phyloP scores from a whole-genome alignment of 2,113 vertebrate genomes.

The Syngnathoides biaculeatus region DNA sequence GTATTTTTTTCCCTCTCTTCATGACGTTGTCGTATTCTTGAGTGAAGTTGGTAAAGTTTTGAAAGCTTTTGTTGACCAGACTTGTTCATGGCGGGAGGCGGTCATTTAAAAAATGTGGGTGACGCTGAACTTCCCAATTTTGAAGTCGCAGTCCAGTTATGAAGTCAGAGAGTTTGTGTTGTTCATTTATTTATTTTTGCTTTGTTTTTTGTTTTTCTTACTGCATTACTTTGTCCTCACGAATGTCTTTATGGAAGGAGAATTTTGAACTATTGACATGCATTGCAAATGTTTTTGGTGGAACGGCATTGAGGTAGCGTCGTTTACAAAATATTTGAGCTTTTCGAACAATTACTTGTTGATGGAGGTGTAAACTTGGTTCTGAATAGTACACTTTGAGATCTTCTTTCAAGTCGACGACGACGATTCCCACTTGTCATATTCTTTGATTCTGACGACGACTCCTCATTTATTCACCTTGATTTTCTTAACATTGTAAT shows the following conservation, averaged over 20 bases:
- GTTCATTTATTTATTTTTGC: background rate
- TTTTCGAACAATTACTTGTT: too few relatives aligned
- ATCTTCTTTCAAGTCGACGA: too few relatives aligned
- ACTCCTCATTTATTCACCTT: too few relatives aligned
- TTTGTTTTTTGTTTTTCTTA: background rate
- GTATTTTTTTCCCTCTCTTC: background rate
- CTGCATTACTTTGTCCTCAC: background rate
- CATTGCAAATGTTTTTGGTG: background rate
- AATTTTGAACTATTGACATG: background rate
- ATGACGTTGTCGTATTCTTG: background rate
- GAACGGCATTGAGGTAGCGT: background rate
- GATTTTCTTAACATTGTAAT: too few relatives aligned
- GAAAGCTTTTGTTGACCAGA: too few relatives aligned
- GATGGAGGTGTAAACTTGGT: too few relatives aligned
- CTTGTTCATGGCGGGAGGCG: background rate
- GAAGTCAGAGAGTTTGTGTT: background rate
- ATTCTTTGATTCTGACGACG: too few relatives aligned
- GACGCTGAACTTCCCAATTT: too few relatives aligned
- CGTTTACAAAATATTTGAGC: too few relatives aligned
- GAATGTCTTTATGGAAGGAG: background rate
- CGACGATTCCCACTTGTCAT: too few relatives aligned
- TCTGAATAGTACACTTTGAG: too few relatives aligned
- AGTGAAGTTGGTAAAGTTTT: background rate
- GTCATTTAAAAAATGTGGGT: background rate
- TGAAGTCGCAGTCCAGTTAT: too few relatives aligned